Evolutionary conservation across 2,113 vertebrate species (phyloP), one percentile per base, ranked within the genome.

Genomic region (Chiloscyllium plagiosum): DNA sequence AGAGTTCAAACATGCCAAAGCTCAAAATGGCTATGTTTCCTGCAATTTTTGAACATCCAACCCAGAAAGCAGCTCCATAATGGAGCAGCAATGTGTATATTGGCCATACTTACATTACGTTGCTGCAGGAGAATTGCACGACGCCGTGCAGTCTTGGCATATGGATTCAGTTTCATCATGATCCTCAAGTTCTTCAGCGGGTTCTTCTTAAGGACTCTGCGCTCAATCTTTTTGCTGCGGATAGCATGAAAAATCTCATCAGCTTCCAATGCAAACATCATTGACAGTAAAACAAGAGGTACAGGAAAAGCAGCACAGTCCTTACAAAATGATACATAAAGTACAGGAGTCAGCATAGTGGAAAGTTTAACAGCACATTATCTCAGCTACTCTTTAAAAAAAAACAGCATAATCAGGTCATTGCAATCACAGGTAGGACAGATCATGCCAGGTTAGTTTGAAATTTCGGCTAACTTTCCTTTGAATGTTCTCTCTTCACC

Each of bases 181-280:
- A 99, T 97, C 94, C 98, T 98, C 97, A 99, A 96, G 69, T 99
- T 99, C 98, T 99, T 99, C 97, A 99, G 97, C 1, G 99, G 99
- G 96, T 99, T 99, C 98, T 99, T 99, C 98, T 99, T 99, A 96
- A 99, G 97, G 70, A 99, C 98, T 96, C 98, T 98, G 96, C 99
- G 98, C 47, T 97, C 97, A 97, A 99, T 98, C 98, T 98, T 99
- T 96, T 98, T 99, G 96, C 99, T 99, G 96, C 0, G 96, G 96
- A 89, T 52, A 90, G 37, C 42, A 95, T 20, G 29, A 20, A 90
- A 89, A 37, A 70, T 4, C 0, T 94, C 65, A n/a, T 94, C 65
- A n/a, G 47, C 94, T 50, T 95, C 61, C 26, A 72, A 66, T 47
- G 42, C 56, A 61, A 12, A 61, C 56, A 61, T 61, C 26, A 95